Conservation (phyloP, 2,888 invertebrate species). For the Epirrhoe alternata region DNA sequence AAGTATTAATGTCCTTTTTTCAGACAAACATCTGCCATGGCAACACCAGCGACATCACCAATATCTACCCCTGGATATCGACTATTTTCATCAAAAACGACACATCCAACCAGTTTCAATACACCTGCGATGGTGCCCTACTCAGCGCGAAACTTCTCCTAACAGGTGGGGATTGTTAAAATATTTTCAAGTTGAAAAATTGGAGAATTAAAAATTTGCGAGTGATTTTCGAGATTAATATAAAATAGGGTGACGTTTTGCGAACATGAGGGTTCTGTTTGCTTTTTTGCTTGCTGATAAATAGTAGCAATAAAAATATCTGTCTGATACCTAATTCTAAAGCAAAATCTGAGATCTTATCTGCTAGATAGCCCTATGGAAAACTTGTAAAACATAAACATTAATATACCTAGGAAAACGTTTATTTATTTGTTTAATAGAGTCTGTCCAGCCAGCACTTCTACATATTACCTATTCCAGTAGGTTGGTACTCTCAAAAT, state of each 20-base stretch:
- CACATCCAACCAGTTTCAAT: conserved; percentile 63
- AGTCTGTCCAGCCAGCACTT: no score
- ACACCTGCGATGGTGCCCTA: conserved; percentile 71
- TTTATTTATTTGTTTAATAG: no score
- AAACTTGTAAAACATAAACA: no score
- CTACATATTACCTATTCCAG: no score
- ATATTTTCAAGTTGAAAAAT: conserved; percentile 19
- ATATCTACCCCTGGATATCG: conserved; percentile 68
- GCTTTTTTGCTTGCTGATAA: neutral
- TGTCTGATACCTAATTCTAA: no score
- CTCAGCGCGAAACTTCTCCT: conserved; percentile 58
- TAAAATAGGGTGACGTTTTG: neutral
- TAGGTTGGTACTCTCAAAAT: no score
- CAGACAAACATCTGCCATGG: conserved; percentile 34
- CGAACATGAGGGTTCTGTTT: neutral
- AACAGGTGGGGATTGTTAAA: conserved; percentile 59
- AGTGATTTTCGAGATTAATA: conserved; percentile 19
- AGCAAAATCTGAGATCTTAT: no score
- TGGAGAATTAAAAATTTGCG: conserved; percentile 20
- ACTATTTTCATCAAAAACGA: conserved; percentile 69
- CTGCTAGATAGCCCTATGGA: no score
- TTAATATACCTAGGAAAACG: no score
- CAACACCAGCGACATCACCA: conserved; percentile 40
- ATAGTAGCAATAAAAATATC: no score
- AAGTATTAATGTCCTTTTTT: conserved; percentile 13